These are phyloP conservation scores for Eulacestoma nigropectus DNA, from an alignment of 2,113 vertebrate genomes.

Conservation along the genomic window DNA sequence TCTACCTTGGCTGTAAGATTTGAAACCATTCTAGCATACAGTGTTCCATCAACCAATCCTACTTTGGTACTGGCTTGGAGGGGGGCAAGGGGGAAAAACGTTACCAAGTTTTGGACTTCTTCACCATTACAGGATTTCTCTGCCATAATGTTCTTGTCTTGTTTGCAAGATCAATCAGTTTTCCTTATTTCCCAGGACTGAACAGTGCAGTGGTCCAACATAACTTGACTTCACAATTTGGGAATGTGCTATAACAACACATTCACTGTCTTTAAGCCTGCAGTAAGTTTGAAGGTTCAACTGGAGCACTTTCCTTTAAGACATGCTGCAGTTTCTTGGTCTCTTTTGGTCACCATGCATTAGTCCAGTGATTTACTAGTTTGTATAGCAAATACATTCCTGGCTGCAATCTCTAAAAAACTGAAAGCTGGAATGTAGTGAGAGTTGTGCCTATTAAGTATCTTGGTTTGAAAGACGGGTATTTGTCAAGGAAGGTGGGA, in stretches of 20 bases:
- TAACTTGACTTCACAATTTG: not conserved
- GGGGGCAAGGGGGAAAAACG: fast-evolving
- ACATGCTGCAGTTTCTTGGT: fast-evolving
- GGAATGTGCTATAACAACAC: not conserved
- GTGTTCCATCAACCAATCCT: not conserved
- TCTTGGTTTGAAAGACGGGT: not conserved
- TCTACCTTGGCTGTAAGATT: not conserved
- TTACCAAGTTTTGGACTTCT: not conserved
- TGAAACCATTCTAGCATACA: not conserved
- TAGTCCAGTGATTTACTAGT: not conserved
- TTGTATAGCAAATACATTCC: not conserved
- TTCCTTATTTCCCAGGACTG: not conserved
- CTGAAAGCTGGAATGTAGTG: not conserved
- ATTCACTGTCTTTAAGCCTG: not conserved
- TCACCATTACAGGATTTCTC: not conserved
- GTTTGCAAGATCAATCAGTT: not conserved
- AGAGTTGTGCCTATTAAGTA: not conserved
- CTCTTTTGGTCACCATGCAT: not conserved
- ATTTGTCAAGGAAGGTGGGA: not conserved
- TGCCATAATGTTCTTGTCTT: not conserved
- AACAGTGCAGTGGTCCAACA: not conserved
- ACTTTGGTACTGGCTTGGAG: not conserved
- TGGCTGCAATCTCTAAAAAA: not conserved
- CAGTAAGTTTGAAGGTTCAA: not conserved
- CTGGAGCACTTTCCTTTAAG: not conserved